phyloP scores from a whole-genome alignment of 2,888 invertebrate species.

The Muschampia plurimacula region DNA sequence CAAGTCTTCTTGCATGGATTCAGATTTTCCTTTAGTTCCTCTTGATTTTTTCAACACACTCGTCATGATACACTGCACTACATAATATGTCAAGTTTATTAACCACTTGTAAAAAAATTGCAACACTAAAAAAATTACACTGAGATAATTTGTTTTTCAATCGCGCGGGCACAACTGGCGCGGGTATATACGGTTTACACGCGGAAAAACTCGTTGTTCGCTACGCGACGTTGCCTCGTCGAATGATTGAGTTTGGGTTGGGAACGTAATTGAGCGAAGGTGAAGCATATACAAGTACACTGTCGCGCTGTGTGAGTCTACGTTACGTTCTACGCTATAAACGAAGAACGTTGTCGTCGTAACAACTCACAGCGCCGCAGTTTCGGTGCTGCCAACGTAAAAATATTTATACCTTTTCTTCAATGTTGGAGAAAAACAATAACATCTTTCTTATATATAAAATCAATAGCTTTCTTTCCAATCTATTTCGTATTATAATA shows the following conservation, averaged over 20 bases:
- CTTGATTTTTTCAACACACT: slow-evolving; percentile 83
- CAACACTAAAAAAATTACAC: slow-evolving; percentile 26
- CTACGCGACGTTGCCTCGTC: slow-evolving; percentile 27
- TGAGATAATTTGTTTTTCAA: slow-evolving; percentile 20
- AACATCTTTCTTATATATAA: too few species aligned
- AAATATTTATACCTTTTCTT: background rate
- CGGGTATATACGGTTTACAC: slow-evolving; percentile 6
- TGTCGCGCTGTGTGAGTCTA: background rate
- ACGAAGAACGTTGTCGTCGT: background rate
- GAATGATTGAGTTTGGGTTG: too few species aligned
- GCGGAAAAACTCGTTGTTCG: slow-evolving; percentile 38
- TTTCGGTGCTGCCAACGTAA: slow-evolving; percentile 1
- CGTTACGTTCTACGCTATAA: background rate
- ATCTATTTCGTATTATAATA: too few species aligned
- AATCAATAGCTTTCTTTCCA: too few species aligned
- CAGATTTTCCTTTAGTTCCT: slow-evolving; percentile 81
- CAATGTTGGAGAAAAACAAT: too few species aligned
- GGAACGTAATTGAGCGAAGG: background rate
- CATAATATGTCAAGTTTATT: slow-evolving; percentile 36
- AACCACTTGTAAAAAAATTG: slow-evolving; percentile 19
- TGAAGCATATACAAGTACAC: background rate
- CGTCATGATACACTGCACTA: slow-evolving; percentile 80
- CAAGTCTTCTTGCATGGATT: slow-evolving; percentile 83
- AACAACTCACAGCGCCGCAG: background rate
- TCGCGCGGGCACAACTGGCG: slow-evolving; percentile 16